Base-by-base conservation (phyloP, 92 coral and sea anemone species). In the Siderastrea radians region DNA sequence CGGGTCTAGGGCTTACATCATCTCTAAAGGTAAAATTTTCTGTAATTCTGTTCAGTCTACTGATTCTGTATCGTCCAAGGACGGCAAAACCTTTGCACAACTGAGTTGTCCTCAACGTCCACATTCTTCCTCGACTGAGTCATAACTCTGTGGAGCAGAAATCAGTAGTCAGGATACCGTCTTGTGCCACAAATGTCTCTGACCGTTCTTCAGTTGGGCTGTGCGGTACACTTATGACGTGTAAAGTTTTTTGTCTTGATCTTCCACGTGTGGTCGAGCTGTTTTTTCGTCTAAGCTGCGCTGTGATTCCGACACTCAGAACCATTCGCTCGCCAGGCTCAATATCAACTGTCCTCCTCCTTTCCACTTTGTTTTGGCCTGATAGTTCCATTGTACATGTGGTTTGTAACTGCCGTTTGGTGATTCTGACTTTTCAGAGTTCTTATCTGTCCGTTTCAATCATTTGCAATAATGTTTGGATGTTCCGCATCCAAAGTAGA, bases 71-170 rank as follows among this genome's bases (percentile, higher is more conserved):
- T 26, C 38, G 38, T 26, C 38, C 38, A 26, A 26, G 38, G 38
- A 26, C 0, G 38, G 38, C 38, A 26, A 26, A 26, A 26, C 38
- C 38, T 26, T 26, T 26, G 38, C 38, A 26, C 38, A 26, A 26
- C n/a, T n/a, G n/a, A n/a, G 0, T 26, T 0, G 38, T 0, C 38
- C 38, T 26, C 38, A 26, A 26, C 38, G 38, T 26, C 38, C 38
- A 26, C 38, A 26, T 26, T 26, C 38, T 17, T 50, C 13, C 19
- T 12, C 10, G 12, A 51, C 64, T 8, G 13, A 59, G 68, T 77
- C 69, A 85, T 51, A 85, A 66, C 43, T 85, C 89, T 16, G 89
- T 85, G 9, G 89, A 85, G 48, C 89, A 85, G 62, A 85, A 85
- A 44, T 77, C 75, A 0, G 89, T 85, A 6, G 89, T 85, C 12